Percentiles rank a stretch among this genome's conserved stretches.
Evolutionary conservation across 2,113 vertebrate species (phyloP).

Genomic region (Ornithorhynchus anatinus): DNA sequence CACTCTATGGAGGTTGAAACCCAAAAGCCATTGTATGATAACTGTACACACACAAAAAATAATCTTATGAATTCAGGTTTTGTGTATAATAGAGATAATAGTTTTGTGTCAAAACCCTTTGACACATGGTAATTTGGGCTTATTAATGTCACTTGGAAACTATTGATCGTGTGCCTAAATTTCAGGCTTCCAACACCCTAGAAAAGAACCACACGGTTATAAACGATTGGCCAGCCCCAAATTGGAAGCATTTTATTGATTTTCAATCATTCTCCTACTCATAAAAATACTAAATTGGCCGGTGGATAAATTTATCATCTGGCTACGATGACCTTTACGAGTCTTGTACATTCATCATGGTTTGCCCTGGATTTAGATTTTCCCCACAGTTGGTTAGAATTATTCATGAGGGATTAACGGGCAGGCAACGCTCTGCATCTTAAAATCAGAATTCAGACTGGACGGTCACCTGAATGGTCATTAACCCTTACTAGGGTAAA

Average conservation of each 20-base stretch:
- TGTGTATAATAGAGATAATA: constrained; percentile 9
- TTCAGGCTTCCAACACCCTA: not conserved
- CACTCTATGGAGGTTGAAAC: not conserved
- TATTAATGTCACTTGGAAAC: not conserved
- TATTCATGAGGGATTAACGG: rapidly evolving
- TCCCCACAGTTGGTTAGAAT: not conserved
- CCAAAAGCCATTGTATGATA: constrained; percentile 10
- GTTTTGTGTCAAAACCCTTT: constrained; percentile 44
- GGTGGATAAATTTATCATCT: not conserved
- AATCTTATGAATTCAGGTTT: not conserved
- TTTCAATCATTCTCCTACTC: not conserved
- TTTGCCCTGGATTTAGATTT: not conserved
- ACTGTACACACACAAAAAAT: not conserved
- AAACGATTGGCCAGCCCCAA: not conserved
- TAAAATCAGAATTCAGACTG: no score
- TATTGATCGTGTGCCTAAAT: not conserved
- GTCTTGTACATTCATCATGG: not conserved
- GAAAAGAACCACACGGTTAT: not conserved
- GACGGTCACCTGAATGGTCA: not conserved
- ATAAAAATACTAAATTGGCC: not conserved
- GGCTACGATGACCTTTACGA: not conserved
- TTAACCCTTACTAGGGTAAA: constrained; percentile 2
- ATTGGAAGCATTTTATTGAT: not conserved
- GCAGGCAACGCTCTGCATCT: not conserved
- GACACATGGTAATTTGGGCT: constrained; percentile 10